phyloP scores from a whole-genome alignment of 53 echinoderm and acorn worm species.

The Holothuria scabra region DNA sequence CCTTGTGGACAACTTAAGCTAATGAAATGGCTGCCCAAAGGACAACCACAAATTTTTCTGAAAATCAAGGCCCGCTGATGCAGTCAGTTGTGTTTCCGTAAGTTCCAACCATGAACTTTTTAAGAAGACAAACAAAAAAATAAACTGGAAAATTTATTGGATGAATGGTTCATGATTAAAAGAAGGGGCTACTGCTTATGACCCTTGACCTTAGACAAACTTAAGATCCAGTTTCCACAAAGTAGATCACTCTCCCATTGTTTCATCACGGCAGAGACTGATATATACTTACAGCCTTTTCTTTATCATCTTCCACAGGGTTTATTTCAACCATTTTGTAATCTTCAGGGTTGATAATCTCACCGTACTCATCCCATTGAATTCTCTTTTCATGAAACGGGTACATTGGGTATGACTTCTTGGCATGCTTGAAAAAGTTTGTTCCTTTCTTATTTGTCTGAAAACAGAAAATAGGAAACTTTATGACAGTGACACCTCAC shows the following conservation, averaged over 20 bases:
- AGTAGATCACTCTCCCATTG: background rate
- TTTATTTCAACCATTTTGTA: constrained; percentile 79
- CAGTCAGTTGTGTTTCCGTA: too few species aligned
- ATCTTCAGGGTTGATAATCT: constrained; percentile 93
- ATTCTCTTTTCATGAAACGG: constrained; percentile 97
- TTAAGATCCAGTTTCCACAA: background rate
- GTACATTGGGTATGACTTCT: constrained; percentile 96
- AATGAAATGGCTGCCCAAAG: too few species aligned
- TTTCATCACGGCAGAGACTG: background rate
- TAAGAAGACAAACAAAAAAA: too few species aligned
- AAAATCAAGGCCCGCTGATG: too few species aligned
- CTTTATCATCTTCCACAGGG: constrained; percentile 79
- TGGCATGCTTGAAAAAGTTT: constrained; percentile 97
- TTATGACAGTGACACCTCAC: too few species aligned
- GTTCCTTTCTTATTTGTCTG: constrained; percentile 92
- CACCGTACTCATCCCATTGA: constrained; percentile 97
- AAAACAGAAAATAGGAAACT: background rate
- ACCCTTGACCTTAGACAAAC: too few species aligned
- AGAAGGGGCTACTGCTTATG: too few species aligned
- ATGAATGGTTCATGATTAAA: too few species aligned
- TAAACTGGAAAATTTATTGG: too few species aligned
- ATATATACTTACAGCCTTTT: constrained; percentile 17
- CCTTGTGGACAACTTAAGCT: too few species aligned
- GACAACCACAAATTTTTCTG: too few species aligned
- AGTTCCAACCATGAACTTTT: too few species aligned